Base-by-base conservation (phyloP, 2,888 invertebrate genomes). In the Spodoptera littoralis region DNA sequence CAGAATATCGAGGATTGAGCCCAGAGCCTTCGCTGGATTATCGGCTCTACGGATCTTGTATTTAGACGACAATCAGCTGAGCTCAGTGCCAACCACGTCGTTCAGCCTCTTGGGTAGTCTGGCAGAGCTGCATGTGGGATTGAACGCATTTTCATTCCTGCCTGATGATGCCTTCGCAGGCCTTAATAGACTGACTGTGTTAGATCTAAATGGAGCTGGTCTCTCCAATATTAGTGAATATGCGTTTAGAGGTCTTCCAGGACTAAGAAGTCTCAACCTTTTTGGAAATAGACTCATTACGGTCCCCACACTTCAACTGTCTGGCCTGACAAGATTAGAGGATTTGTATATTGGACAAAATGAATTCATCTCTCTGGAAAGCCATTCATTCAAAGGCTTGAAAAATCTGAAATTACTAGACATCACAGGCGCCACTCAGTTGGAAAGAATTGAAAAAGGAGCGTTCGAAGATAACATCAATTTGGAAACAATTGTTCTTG, bases 341-440 rank as follows among this genome's bases (percentile, higher is more conserved):
- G 97, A 98, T 78, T 93, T 98, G 52, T 96, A 96, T 42, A 95
- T 98, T 63, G 98, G 98, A 0, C 98, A 98, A 86, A 98, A 98
- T 84, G 97, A 97, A 72, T 98, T 98, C 82, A 91, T 96, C 46
- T 92, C 95, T 0, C 90, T 98, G 55, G 96, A 96, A 80, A 95
- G 96, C 11, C 96, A 97, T 75, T 97, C 97, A 0, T 98, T 98
- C 87, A 96, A 96, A 76, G 98, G 98, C 0, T 92, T 98, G 61
- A 96, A 96, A 64, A 97, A 98, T 85, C 92, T 98, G 13, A 96
- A 97, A 75, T 95, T 96, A 66, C 90, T 98, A 64, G 97, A 98
- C 80, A 96, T 98, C 11, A 97, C 97, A 0, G 98, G 98, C 4
- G 97, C 98, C 0, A 96, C 96, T 55, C 95, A 96, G 74, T 90